Conservation (phyloP, 2,888 invertebrate species). For the Galerucella pusilla region DNA sequence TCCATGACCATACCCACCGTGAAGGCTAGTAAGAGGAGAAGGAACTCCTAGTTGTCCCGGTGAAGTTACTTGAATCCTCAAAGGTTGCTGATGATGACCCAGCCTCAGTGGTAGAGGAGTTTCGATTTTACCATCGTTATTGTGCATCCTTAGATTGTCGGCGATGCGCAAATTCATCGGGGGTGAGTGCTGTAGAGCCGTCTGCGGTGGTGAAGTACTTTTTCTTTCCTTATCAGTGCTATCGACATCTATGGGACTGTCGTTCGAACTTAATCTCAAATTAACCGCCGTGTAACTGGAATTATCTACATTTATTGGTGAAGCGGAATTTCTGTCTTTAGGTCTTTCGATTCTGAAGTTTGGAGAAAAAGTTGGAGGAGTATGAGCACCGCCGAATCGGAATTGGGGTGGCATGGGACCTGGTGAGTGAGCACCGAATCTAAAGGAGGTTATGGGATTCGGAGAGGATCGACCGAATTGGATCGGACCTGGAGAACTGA, state of each 20-base stretch:
- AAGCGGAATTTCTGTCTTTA: slow-evolving; percentile 52
- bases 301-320: slow-evolving; percentile 55
- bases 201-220: slow-evolving; percentile 53
- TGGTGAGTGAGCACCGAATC: slow-evolving; percentile 65
- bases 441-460: slow-evolving; percentile 61
- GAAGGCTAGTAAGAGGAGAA: slow-evolving; percentile 56
- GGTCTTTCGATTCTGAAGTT: slow-evolving; percentile 55
- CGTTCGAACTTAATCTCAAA: slow-evolving; percentile 52
- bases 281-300: slow-evolving; percentile 53
- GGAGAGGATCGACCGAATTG: slow-evolving; percentile 59
- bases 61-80: slow-evolving; percentile 62
- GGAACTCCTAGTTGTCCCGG: slow-evolving; percentile 52
- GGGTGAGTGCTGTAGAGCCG: slow-evolving; percentile 56
- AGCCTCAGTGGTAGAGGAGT: slow-evolving; percentile 60
- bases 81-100: slow-evolving; percentile 55
- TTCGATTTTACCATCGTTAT: slow-evolving; percentile 53
- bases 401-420: slow-evolving; percentile 65
- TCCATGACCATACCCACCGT: slow-evolving; percentile 55
- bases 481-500: slow-evolving; percentile 61
- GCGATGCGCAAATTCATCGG: slow-evolving; percentile 62
- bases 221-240: slow-evolving; percentile 54
- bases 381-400: slow-evolving; percentile 60
- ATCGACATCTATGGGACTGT: slow-evolving; percentile 60
- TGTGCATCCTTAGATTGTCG: slow-evolving; percentile 52
- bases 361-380: slow-evolving; percentile 55